Percentiles rank a stretch among this genome's conserved stretches.
These are phyloP conservation scores for Scarus forsteni DNA, from an alignment of 2,797 vertebrate species.

Conservation along the genomic window DNA sequence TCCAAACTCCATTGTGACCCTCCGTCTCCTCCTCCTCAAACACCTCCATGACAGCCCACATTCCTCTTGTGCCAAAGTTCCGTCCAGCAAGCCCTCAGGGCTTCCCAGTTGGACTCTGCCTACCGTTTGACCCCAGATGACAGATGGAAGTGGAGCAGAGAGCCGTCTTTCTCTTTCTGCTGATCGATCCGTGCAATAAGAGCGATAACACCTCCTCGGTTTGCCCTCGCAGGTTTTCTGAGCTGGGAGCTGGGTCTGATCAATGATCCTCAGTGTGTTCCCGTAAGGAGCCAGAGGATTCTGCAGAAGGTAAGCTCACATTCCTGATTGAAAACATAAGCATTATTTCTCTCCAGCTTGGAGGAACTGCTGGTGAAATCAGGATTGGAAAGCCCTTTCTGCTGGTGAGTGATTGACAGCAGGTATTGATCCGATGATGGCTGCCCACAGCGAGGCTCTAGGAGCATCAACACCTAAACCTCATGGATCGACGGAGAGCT, in stretches of 20 bases:
- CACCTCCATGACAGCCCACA: conserved; percentile 40
- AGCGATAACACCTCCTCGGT: conserved; percentile 36
- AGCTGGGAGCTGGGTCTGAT: conserved; percentile 20
- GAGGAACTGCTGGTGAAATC: neutral
- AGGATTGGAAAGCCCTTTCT: neutral
- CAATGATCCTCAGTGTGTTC: conserved; percentile 19
- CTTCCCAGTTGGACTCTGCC: conserved; percentile 12
- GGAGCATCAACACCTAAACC: conserved; percentile 21
- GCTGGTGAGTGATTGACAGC: conserved; percentile 28
- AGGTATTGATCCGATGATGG: conserved; percentile 31
- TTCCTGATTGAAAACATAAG: conserved; percentile 3
- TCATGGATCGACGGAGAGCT: conserved; percentile 1
- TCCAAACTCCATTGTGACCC: conserved; percentile 15
- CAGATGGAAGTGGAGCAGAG: conserved; percentile 32
- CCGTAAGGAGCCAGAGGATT: neutral
- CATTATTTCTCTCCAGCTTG: neutral
- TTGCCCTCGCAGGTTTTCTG: conserved; percentile 19
- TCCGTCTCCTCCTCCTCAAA: conserved; percentile 19
- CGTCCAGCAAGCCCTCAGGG: conserved; percentile 11
- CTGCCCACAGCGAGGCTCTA: conserved; percentile 5
- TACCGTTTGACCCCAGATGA: conserved; percentile 38
- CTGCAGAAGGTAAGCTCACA: neutral
- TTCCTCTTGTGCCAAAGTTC: conserved; percentile 37
- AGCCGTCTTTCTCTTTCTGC: conserved; percentile 35
- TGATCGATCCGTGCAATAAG: conserved; percentile 62